These are phyloP conservation scores for Malurus leucopterus DNA, from an alignment of 2,797 vertebrate species.

Conservation along the genomic window DNA sequence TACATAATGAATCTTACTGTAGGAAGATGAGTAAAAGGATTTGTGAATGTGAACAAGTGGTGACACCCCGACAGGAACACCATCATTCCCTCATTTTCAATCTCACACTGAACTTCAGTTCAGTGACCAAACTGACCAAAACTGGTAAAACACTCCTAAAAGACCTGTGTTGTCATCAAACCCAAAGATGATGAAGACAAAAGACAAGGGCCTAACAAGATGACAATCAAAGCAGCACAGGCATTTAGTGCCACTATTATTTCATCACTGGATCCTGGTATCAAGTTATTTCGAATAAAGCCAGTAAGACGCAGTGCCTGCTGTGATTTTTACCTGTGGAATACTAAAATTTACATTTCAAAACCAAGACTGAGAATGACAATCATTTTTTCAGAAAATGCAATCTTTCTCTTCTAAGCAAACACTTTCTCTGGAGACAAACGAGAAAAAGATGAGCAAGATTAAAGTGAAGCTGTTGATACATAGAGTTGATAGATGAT, in stretches of 20 bases:
- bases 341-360: constrained; percentile 23
- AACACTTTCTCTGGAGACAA: neutral
- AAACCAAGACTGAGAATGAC: neutral
- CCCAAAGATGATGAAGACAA: neutral
- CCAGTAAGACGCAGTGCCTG: neutral
- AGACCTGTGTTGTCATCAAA: neutral
- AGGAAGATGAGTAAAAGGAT: neutral
- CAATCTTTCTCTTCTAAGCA: neutral
- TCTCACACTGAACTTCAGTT: neutral
- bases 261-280: neutral
- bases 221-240: neutral
- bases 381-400: neutral
- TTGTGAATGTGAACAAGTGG: neutral
- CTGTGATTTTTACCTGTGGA: neutral
- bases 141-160: neutral
- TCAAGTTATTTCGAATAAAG: neutral
- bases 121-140: neutral
- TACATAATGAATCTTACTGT: neutral
- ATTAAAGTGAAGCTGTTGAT: neutral
- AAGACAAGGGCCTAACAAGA: neutral
- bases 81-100: neutral
- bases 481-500: neutral
- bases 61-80: neutral
- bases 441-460: neutral
- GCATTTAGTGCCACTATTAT: neutral